Conservation (phyloP, 53 echinoderm and acorn worm species). For the Crossaster papposus region DNA sequence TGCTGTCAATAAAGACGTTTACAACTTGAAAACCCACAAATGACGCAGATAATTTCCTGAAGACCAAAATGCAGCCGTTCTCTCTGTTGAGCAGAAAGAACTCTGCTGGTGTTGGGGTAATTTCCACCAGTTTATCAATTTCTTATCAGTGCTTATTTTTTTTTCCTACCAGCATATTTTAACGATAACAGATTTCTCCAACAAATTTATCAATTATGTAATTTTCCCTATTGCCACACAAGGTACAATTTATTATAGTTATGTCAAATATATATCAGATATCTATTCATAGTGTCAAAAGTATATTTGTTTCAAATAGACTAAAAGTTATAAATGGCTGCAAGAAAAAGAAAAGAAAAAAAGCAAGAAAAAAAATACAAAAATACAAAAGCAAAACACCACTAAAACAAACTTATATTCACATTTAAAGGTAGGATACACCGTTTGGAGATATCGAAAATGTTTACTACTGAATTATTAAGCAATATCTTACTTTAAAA, state of each 20-base stretch:
- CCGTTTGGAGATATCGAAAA: no score
- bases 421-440: no score
- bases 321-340: no score
- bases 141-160: neutral
- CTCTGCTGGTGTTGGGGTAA: neutral
- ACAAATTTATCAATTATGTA: neutral
- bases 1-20: neutral
- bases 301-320: no score
- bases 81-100: no score
- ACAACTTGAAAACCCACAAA: neutral
- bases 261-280: neutral
- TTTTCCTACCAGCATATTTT: neutral
- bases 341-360: no score
- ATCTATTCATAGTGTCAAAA: neutral
- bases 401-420: no score
- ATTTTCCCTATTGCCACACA: neutral
- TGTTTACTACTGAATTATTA: no score
- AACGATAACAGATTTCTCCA: neutral
- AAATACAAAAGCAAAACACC: no score
- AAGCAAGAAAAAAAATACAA: no score
- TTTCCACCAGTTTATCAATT: neutral
- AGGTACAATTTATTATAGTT: neutral
- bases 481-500: no score
- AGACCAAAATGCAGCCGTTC: no score
- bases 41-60: neutral